Percentiles rank a stretch among this genome's conserved stretches.
phyloP scores from a whole-genome alignment of 2,113 vertebrate genomes.

The Macrotus californicus region DNA sequence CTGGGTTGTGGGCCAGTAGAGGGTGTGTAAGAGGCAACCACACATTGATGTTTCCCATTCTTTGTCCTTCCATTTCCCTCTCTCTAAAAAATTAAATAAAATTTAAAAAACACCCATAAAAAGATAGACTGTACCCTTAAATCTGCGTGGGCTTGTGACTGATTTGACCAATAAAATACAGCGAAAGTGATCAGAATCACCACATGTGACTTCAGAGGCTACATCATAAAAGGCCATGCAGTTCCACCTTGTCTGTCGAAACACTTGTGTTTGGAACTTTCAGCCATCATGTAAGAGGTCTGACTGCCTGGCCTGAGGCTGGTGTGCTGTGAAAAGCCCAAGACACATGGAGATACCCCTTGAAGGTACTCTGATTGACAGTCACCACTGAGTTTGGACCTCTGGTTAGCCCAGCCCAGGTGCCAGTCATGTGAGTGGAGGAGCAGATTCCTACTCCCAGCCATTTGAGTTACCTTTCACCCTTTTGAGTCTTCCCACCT shows the following conservation, averaged over 20 bases:
- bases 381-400: background rate
- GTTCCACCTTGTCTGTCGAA: background rate
- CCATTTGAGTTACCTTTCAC: background rate
- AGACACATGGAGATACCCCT: background rate
- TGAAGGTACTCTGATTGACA: background rate
- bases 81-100: too few species aligned
- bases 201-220: background rate
- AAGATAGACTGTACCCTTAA: background rate
- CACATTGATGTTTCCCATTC: too few species aligned
- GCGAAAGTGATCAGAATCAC: background rate
- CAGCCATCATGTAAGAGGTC: background rate
- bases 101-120: background rate
- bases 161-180: background rate
- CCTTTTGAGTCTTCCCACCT: background rate
- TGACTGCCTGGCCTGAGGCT: background rate
- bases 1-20: too few species aligned
- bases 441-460: background rate
- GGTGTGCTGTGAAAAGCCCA: background rate
- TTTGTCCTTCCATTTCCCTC: too few species aligned
- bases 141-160: background rate
- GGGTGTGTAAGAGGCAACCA: too few species aligned
- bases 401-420: background rate
- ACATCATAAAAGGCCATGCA: background rate
- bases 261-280: background rate
- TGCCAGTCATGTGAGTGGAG: background rate